A percentile compares a stretch with the other conserved stretches of the same genome.
These are phyloP conservation scores for Chalcis sispes DNA, from an alignment of 2,888 invertebrate genomes.

Conservation along the genomic window DNA sequence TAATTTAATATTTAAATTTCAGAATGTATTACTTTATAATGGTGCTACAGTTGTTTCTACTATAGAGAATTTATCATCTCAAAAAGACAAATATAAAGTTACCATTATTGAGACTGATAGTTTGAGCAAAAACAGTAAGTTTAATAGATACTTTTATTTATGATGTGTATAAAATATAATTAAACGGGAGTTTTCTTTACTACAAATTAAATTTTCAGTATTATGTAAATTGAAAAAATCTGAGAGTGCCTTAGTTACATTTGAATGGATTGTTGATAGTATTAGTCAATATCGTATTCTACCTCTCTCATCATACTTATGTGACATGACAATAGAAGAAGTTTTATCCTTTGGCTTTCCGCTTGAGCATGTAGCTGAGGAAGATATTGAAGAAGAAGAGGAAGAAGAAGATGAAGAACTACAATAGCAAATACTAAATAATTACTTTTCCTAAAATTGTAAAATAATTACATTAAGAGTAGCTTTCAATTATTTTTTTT, in stretches of 20 bases:
- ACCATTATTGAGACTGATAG: conserved; percentile 44
- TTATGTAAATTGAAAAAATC: conserved; percentile 50
- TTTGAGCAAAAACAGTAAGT: conserved; percentile 39
- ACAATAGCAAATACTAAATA: not conserved
- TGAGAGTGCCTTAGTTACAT: conserved; percentile 61
- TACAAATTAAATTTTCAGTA: conserved; percentile 31
- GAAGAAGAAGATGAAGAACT: conserved; percentile 18
- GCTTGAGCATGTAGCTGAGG: conserved; percentile 57
- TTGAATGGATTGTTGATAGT: conserved; percentile 69
- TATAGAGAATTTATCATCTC: conserved; percentile 57
- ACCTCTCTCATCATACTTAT: conserved; percentile 63
- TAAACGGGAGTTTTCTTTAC: too few species aligned
- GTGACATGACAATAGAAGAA: conserved; percentile 58
- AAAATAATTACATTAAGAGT: not conserved
- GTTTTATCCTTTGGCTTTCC: conserved; percentile 63
- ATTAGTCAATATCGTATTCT: conserved; percentile 67
- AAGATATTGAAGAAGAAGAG: conserved; percentile 58
- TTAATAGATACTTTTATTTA: not conserved
- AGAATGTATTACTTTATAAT: conserved; percentile 65
- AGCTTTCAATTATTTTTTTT: too few species aligned
- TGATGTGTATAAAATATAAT: not conserved
- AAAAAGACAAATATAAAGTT: conserved; percentile 32
- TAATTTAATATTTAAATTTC: conserved; percentile 36
- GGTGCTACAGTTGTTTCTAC: conserved; percentile 63
- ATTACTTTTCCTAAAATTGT: too few species aligned